Evolutionary conservation across 2,113 vertebrate species (phyloP).

Genomic region (Porphyrio hochstetteri): DNA sequence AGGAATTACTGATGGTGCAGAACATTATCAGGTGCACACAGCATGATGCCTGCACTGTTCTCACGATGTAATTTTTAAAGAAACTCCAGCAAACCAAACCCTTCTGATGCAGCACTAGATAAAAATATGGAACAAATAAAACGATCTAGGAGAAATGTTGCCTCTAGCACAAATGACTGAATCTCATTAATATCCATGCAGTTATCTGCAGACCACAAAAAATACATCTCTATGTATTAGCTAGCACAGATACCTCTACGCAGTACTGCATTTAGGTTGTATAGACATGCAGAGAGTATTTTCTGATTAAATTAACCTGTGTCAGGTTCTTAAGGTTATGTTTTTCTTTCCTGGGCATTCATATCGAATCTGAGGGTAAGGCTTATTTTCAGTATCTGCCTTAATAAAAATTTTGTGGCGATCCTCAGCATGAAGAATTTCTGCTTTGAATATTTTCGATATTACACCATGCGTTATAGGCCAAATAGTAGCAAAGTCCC

Average conservation of each 20-base stretch:
- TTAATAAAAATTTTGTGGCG: neutral
- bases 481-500: neutral
- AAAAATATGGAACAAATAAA: conserved; percentile 45
- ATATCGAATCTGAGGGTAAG: neutral
- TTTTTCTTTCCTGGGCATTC: neutral
- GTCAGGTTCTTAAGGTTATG: neutral
- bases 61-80: neutral
- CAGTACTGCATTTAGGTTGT: neutral
- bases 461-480: neutral
- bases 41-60: neutral
- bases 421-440: neutral
- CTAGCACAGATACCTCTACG: neutral
- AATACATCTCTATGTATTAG: neutral
- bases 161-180: conserved; percentile 36
- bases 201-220: conserved; percentile 23
- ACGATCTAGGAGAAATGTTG: conserved; percentile 33
- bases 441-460: neutral
- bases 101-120: conserved; percentile 20
- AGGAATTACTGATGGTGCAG: conserved; percentile 18
- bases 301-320: conserved; percentile 14
- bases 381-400: neutral
- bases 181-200: conserved; percentile 39
- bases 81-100: conserved; percentile 26
- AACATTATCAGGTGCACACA: conserved; percentile 37
- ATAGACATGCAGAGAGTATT: neutral